phyloP scores from a whole-genome alignment of 2,888 invertebrate species.

The Trichogramma dendrolimi region DNA sequence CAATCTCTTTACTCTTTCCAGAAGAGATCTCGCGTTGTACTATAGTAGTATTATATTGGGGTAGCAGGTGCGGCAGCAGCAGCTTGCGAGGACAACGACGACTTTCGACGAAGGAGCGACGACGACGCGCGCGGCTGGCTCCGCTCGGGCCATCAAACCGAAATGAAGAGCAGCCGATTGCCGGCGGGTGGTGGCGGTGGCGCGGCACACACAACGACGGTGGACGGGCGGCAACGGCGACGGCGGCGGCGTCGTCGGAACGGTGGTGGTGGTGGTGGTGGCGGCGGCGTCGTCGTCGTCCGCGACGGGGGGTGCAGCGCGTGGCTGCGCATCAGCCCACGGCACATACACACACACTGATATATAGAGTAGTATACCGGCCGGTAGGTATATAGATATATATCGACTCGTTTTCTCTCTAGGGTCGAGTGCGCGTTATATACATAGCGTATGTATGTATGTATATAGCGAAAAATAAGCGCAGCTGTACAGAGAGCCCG shows the following conservation, averaged over 20 bases:
- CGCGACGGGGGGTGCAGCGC: not conserved
- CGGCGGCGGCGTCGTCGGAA: not conserved
- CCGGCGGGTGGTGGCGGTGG: slow-evolving; percentile 22
- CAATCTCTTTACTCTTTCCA: no score
- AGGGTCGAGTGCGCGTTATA: not conserved
- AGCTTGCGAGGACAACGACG: no score
- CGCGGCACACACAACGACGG: not conserved
- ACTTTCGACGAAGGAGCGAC: not conserved
- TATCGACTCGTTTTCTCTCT: not conserved
- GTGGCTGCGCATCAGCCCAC: not conserved
- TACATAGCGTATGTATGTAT: not conserved
- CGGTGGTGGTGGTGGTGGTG: not conserved
- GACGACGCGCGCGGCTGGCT: not conserved
- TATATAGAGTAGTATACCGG: not conserved
- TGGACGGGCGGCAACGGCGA: not conserved
- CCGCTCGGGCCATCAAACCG: slow-evolving; percentile 33
- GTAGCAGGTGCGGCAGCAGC: no score
- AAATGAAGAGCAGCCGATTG: slow-evolving; percentile 35
- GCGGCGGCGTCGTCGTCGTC: not conserved
- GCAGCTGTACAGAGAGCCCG: not conserved
- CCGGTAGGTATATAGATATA: not conserved
- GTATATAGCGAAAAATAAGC: not conserved
- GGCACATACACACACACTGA: not conserved
- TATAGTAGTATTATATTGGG: no score
- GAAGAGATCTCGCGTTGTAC: no score